These are phyloP conservation scores for Dryadula phaetusa DNA, from an alignment of 2,888 invertebrate species.

Conservation along the genomic window DNA sequence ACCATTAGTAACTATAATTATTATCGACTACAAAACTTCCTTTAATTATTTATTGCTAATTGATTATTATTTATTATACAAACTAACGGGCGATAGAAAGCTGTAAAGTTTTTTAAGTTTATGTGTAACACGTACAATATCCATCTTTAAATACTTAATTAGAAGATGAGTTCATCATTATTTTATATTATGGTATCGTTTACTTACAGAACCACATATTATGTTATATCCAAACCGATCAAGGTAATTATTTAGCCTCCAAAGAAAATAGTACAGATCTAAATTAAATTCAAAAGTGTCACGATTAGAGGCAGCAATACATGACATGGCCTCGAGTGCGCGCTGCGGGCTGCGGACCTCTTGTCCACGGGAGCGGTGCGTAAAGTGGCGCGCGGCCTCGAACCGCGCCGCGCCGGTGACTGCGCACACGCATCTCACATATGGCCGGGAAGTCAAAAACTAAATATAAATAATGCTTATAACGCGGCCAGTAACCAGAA, in stretches of 20 bases:
- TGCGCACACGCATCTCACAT: background rate
- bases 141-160: no score
- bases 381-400: conserved; percentile 14
- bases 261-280: background rate
- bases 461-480: no score
- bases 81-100: no score
- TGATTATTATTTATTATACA: no score
- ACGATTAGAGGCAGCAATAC: background rate
- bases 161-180: background rate
- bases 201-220: background rate
- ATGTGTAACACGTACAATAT: no score
- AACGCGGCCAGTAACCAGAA: no score
- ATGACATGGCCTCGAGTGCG: background rate
- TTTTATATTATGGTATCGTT: background rate
- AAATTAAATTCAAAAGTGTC: conserved; percentile 8
- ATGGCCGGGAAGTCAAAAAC: no score
- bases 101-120: no score
- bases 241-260: background rate
- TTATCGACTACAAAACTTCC: no score
- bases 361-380: background rate
- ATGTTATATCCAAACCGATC: background rate
- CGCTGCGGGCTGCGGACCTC: background rate
- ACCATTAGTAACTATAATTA: no score
- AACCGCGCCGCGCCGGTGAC: background rate
- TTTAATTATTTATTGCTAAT: no score